These are phyloP conservation scores for Volucella bombylans DNA, from an alignment of 2,888 invertebrate genomes.

Conservation along the genomic window DNA sequence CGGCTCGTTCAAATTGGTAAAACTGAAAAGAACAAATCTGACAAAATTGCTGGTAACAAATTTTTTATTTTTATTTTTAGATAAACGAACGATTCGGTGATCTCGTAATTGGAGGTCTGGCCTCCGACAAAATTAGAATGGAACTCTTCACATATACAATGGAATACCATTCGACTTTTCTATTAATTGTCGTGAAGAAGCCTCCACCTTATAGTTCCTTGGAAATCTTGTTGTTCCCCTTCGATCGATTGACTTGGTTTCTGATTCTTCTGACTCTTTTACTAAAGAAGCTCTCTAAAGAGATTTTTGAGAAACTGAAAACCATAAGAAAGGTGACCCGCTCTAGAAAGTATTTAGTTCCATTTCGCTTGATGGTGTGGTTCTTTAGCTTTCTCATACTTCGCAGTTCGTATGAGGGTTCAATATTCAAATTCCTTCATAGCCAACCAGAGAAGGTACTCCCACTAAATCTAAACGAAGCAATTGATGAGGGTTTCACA, in stretches of 20 bases:
- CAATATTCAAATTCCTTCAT: constrained; percentile 27
- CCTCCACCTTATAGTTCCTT: constrained; percentile 3
- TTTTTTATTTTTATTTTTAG: background rate
- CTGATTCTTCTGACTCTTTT: background rate
- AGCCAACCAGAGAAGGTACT: background rate
- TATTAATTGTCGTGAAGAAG: constrained; percentile 13
- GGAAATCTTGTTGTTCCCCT: constrained; percentile 33
- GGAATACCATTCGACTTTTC: constrained; percentile 7
- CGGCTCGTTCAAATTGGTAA: constrained; percentile 15
- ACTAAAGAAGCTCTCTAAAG: background rate
- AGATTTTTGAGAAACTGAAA: background rate
- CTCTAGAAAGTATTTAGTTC: background rate
- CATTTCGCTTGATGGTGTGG: constrained; percentile 9
- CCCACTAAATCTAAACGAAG: constrained; percentile 6
- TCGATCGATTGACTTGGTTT: constrained; percentile 27
- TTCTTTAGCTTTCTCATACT: constrained; percentile 16
- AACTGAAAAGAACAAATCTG: background rate
- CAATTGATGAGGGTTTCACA: constrained; percentile 10
- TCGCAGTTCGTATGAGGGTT: constrained; percentile 35
- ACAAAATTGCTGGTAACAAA: too few species aligned
- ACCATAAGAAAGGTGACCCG: background rate
- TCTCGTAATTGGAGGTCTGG: constrained; percentile 14
- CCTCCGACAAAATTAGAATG: constrained; percentile 5
- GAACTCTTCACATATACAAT: constrained; percentile 11
- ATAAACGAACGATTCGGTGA: constrained; percentile 28